Percentiles rank a stretch among this genome's conserved stretches.
Conservation (phyloP, 2,113 vertebrate species). For the Formicarius rufipectus region DNA sequence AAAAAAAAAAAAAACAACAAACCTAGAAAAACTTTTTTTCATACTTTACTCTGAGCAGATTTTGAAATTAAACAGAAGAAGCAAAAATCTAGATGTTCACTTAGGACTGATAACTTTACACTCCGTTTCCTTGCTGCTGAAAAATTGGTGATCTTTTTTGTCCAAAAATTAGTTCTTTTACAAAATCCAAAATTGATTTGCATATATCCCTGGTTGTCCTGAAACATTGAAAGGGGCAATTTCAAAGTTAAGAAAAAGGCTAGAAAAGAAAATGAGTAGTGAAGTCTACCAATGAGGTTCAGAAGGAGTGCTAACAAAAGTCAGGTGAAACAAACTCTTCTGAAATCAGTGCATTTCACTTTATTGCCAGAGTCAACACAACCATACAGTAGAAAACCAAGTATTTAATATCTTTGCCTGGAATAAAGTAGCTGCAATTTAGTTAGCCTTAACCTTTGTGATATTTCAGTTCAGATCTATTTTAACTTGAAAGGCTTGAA, state of each 20-base stretch:
- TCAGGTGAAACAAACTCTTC: neutral
- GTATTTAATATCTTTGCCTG: neutral
- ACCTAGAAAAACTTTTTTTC: too few species aligned
- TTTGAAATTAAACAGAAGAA: neutral
- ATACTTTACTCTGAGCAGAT: neutral
- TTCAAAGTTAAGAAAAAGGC: neutral
- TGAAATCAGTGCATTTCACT: neutral
- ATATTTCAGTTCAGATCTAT: constrained; percentile 5
- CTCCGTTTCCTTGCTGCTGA: neutral
- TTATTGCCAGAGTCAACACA: neutral
- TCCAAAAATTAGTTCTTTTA: neutral
- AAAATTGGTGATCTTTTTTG: neutral
- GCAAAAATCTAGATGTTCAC: neutral
- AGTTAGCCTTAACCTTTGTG: constrained; percentile 6
- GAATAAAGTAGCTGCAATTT: neutral
- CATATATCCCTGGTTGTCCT: neutral
- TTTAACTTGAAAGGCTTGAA: neutral
- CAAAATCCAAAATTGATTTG: neutral
- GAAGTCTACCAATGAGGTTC: neutral
- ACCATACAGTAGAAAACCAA: neutral
- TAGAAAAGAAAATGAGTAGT: neutral
- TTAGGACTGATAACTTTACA: neutral
- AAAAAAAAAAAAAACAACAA: fast-evolving
- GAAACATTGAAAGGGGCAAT: neutral
- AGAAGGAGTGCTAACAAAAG: neutral